Evolutionary conservation across 2,797 vertebrate genomes (phyloP).

Genomic region (Brotogeris chrysoptera): DNA sequence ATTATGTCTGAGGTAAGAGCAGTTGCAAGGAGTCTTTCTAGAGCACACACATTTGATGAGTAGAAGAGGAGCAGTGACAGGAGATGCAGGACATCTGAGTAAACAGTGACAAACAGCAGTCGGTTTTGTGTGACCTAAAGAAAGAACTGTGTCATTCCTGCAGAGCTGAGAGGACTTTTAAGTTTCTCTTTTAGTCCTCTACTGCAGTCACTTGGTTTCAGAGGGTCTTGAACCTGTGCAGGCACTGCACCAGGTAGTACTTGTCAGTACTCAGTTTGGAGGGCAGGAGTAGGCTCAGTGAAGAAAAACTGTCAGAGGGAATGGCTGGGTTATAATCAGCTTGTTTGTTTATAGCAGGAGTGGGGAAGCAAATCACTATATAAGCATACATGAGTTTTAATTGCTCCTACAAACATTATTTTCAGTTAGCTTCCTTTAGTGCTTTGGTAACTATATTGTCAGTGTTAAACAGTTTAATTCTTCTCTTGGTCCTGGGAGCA

Average conservation of each 20-base stretch:
- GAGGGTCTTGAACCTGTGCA: not conserved
- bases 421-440: not conserved
- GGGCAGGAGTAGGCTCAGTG: not conserved
- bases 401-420: not conserved
- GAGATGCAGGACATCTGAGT: rapidly evolving
- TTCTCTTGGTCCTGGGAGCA: not conserved
- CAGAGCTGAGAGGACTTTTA: not conserved
- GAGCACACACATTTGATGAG: not conserved
- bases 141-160: not conserved
- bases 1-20: not conserved
- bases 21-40: not conserved
- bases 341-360: not conserved
- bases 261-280: not conserved
- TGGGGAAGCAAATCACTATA: not conserved
- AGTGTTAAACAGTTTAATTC: not conserved
- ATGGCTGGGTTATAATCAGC: not conserved
- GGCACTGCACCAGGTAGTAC: not conserved
- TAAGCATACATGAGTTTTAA: not conserved
- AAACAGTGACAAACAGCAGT: not conserved
- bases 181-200: not conserved
- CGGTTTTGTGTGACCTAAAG: not conserved
- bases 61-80: not conserved
- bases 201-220: not conserved
- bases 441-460: not conserved
- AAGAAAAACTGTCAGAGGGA: not conserved